phyloP scores from a whole-genome alignment of 2,113 vertebrate species.

The Hippoglossus stenolepis region DNA sequence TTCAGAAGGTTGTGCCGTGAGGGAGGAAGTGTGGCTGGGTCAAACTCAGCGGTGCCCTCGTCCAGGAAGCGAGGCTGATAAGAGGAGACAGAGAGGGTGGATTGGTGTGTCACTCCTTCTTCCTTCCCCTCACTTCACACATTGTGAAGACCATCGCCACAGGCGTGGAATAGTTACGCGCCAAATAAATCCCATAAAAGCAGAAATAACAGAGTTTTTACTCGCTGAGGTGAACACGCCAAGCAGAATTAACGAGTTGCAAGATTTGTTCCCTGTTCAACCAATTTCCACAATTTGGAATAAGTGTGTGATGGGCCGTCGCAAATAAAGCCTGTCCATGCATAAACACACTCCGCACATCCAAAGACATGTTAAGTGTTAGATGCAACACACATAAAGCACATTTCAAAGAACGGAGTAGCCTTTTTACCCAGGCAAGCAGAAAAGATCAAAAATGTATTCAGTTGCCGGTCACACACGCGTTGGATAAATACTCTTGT shows the following conservation, averaged over 20 bases:
- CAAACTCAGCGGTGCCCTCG: constrained; percentile 22
- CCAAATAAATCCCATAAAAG: constrained; percentile 58
- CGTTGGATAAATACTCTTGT: constrained; percentile 3
- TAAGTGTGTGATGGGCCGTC: constrained; percentile 64
- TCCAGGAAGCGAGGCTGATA: constrained; percentile 39
- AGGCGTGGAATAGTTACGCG: constrained; percentile 37
- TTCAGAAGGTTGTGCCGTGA: constrained; percentile 27
- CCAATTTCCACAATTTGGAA: constrained; percentile 76
- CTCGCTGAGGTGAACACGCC: constrained; percentile 55
- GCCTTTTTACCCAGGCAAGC: constrained; percentile 17
- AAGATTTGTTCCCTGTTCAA: constrained; percentile 68
- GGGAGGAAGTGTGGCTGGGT: constrained; percentile 16
- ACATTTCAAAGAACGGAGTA: constrained; percentile 23
- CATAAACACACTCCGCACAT: constrained; percentile 47
- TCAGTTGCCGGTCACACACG: constrained; percentile 6
- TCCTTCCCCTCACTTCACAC: constrained; percentile 49
- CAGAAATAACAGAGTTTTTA: constrained; percentile 66
- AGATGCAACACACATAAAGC: constrained; percentile 37
- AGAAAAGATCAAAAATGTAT: constrained; percentile 20
- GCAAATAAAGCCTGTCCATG: constrained; percentile 65
- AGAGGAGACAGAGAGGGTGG: constrained; percentile 39
- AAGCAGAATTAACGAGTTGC: constrained; percentile 68
- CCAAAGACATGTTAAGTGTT: constrained; percentile 32
- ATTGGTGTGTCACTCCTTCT: constrained; percentile 53
- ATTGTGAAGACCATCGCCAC: constrained; percentile 44